Percentiles rank a stretch among this genome's conserved stretches.
Conservation (phyloP, 2,888 invertebrate species). For the Trypoxylon attenuatum region DNA sequence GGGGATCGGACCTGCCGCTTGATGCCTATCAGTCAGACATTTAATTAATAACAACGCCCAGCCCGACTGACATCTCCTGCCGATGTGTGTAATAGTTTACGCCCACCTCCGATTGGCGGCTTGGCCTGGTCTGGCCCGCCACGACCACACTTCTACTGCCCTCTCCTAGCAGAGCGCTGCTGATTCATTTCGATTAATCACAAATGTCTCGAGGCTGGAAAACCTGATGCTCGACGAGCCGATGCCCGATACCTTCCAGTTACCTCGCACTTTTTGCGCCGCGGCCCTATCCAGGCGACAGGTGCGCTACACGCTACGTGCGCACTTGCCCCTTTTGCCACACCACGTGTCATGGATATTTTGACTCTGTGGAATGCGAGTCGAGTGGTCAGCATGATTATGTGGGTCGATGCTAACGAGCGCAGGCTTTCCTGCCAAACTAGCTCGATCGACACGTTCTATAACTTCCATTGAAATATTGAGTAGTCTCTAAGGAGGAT, state of each 20-base stretch:
- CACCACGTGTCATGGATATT: not conserved
- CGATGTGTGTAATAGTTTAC: slow-evolving; percentile 70
- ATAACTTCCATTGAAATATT: too few species aligned
- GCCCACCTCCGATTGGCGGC: slow-evolving; percentile 68
- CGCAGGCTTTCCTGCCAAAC: too few species aligned
- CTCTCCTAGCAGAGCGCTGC: slow-evolving; percentile 41
- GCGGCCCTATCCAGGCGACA: not conserved
- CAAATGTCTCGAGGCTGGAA: slow-evolving; percentile 33
- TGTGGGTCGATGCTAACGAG: too few species aligned
- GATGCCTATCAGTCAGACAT: slow-evolving; percentile 71
- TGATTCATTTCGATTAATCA: slow-evolving; percentile 63
- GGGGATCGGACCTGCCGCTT: slow-evolving; percentile 58
- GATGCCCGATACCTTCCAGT: not conserved
- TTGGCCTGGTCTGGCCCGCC: slow-evolving; percentile 22
- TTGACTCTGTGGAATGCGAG: slow-evolving; percentile 1
- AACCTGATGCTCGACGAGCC: slow-evolving; percentile 19
- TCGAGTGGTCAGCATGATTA: not conserved
- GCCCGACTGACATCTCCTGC: slow-evolving; percentile 67
- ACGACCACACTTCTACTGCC: slow-evolving; percentile 17
- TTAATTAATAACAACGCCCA: slow-evolving; percentile 73
- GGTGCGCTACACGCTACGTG: not conserved
- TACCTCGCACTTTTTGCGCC: not conserved
- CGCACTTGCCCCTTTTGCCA: not conserved
- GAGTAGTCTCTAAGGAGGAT: too few species aligned
- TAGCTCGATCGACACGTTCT: too few species aligned